Conservation (phyloP, 2,797 vertebrate species). For the Pangasius mekongensis region DNA sequence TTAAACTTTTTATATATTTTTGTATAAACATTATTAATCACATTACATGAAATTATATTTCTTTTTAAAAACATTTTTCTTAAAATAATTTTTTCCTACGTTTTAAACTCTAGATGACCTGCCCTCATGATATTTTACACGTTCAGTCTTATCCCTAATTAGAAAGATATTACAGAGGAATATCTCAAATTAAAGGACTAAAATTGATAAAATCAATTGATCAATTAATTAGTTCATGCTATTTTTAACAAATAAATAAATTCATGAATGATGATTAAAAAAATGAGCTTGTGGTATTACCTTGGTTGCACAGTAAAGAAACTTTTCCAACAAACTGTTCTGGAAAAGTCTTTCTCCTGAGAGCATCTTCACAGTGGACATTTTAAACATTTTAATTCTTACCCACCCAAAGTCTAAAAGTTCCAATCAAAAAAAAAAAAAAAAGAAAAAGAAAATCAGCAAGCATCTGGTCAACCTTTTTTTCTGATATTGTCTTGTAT, state of each 20-base stretch:
- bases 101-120: neutral
- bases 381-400: too few species aligned
- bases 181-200: neutral
- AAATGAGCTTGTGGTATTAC: too few species aligned
- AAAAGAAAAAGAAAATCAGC: neutral
- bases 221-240: neutral
- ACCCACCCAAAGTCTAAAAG: neutral
- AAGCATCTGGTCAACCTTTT: neutral
- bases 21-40: neutral
- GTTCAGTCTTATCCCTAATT: neutral
- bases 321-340: neutral
- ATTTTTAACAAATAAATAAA: neutral
- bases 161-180: neutral
- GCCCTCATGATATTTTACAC: neutral
- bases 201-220: neutral
- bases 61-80: neutral
- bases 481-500: neutral
- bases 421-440: neutral
- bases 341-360: neutral
- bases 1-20: neutral
- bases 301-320: neutral
- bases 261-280: neutral
- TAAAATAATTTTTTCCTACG: neutral
- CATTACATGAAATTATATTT: neutral
- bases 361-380: neutral